Conservation (phyloP, 2,888 invertebrate species). For the Pheosia tremula region DNA sequence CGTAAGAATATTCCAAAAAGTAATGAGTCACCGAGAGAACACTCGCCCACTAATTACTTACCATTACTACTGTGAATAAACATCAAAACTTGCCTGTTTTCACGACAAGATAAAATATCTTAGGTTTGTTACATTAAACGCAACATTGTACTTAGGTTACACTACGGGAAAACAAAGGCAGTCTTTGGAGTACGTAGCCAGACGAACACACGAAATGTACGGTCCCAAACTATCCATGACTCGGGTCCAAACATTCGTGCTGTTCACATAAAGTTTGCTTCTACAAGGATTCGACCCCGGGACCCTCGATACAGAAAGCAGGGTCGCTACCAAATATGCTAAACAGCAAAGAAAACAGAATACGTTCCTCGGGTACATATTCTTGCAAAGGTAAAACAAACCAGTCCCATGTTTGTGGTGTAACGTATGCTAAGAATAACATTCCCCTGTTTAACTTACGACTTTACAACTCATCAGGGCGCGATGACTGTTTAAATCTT, state of each 20-base stretch:
- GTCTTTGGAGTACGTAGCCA: not conserved
- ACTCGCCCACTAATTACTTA: conserved; percentile 37
- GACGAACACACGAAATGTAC: no score
- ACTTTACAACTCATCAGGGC: conserved; percentile 62
- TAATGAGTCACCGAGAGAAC: conserved; percentile 13
- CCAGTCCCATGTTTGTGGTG: not conserved
- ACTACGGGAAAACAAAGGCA: conserved; percentile 4
- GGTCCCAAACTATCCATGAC: no score
- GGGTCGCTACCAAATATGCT: no score
- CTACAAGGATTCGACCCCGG: no score
- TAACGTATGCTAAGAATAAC: conserved; percentile 28
- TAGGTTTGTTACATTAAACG: conserved; percentile 31
- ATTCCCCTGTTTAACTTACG: conserved; percentile 39
- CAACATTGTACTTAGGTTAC: conserved; percentile 17
- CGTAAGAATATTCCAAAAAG: not conserved
- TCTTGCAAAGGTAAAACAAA: no score
- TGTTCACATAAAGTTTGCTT: no score
- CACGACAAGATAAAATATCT: conserved; percentile 65
- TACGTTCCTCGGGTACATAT: no score
- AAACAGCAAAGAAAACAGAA: no score
- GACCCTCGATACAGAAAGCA: no score
- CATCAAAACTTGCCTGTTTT: conserved; percentile 65
- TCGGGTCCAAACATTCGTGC: no score
- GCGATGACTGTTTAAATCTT: conserved; percentile 50
- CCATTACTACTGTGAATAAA: conserved; percentile 49